Base-by-base conservation (phyloP, 2,888 invertebrate species). In the Tenthredo distinguenda region DNA sequence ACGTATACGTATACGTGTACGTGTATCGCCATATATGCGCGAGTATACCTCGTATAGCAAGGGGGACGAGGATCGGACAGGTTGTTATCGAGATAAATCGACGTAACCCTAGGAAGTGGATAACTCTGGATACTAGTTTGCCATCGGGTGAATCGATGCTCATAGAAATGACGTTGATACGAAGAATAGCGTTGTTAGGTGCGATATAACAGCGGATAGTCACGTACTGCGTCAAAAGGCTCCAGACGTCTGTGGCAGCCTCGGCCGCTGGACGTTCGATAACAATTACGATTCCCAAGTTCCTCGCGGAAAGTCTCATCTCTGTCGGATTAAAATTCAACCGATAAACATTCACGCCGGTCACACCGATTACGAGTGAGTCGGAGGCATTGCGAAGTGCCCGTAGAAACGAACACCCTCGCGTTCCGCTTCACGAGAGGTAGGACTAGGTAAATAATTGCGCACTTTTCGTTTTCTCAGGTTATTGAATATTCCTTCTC, bases 71-170 rank as follows among this genome's bases (percentile, higher is more conserved):
- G 55, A 72, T 43, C 68, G 34, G 84, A 71, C 43, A 84, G 72
- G 72, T 72, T 84, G 84, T 84, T 84, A 84, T 71, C 68, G 84
- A 84, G 84, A 84, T 47, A 72, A 84, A 72, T 84, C 50, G 47
- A n/a, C 71, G 31, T 34, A 12, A 62, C 34, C 71, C 18, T 43
- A 26, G 34, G 40, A 72, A 84, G 34, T 72, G 47, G 47, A 26
- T 68, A 71, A 34, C 71, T 37, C 15, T 65, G 47, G 72, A 84
- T 43, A 55, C n/a, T 21, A 6, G 26, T 37, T 71, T 18, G 47
- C 47, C 71, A 40, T 84, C 21, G 65, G 18, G 34, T 84, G 71
- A 43, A 84, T 84, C 43, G 26, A 84, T 40, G 71, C 21, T 47
- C 31, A 21, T 47, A 12, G 47, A 62, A 62, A 21, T 31, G 62